Conservation (phyloP, 2,113 vertebrate genomes). For the Melanostigma gelatinosum region DNA sequence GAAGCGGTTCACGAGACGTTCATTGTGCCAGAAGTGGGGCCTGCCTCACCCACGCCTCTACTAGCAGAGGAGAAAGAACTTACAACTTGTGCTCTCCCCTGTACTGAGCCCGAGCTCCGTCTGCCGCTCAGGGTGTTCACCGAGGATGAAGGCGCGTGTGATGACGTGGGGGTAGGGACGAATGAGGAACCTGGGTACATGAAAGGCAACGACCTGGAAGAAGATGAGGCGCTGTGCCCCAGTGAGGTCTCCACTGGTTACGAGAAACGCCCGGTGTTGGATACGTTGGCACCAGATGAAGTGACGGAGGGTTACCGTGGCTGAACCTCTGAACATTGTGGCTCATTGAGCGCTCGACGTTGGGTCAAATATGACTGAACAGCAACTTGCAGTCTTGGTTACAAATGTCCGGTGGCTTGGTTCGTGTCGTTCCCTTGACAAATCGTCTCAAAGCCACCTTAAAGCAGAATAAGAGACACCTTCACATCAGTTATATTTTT, state of each 20-base stretch:
- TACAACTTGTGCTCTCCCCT: fast-evolving
- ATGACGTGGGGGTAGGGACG: fast-evolving
- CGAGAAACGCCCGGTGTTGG: neutral
- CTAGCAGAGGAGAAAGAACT: fast-evolving
- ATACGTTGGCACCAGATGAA: neutral
- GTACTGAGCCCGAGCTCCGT: fast-evolving
- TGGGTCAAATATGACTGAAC: neutral
- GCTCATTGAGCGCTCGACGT: too few species aligned
- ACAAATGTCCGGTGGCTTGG: neutral
- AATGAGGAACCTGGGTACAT: slow-evolving; percentile 3
- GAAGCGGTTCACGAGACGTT: fast-evolving
- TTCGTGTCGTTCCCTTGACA: neutral
- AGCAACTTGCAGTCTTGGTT: neutral
- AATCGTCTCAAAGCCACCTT: neutral
- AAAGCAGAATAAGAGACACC: neutral
- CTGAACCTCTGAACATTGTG: neutral
- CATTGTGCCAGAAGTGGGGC: fast-evolving
- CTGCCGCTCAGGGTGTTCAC: fast-evolving
- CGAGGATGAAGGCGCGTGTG: fast-evolving
- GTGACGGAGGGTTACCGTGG: slow-evolving; percentile 25
- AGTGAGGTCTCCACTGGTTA: neutral
- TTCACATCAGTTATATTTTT: neutral
- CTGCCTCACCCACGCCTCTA: neutral
- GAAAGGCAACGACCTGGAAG: neutral
- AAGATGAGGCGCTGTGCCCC: fast-evolving